Conservation (phyloP, 2,888 invertebrate genomes). For the Malacosoma neustria region DNA sequence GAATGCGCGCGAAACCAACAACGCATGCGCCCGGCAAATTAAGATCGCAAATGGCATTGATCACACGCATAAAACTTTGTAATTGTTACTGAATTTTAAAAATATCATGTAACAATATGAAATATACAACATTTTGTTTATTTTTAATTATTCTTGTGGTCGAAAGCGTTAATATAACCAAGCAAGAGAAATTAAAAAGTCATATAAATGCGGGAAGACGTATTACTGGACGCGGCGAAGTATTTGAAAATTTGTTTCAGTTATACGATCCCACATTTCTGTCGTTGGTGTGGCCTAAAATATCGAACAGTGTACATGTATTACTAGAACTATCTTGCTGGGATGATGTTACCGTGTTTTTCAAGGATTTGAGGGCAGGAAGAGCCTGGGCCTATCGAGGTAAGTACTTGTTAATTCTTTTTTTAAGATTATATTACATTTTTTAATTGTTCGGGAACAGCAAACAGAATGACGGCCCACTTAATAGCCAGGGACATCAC, state of each 20-base stretch:
- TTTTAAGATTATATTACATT: too few relatives aligned
- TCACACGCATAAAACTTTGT: conserved; percentile 6
- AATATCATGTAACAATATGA: conserved; percentile 25
- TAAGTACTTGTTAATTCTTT: conserved; percentile 47
- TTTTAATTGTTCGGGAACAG: too few relatives aligned
- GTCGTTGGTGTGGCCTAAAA: conserved; percentile 60
- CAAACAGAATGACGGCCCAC: too few relatives aligned
- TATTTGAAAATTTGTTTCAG: conserved; percentile 53
- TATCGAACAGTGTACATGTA: conserved; percentile 50
- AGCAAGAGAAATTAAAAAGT: conserved; percentile 27
- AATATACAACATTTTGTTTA: conserved; percentile 20
- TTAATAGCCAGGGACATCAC: too few relatives aligned
- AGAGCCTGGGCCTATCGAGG: conserved; percentile 68
- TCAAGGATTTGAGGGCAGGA: conserved; percentile 53
- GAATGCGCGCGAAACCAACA: not conserved
- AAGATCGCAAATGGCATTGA: conserved; percentile 5
- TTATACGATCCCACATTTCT: conserved; percentile 60
- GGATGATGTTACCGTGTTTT: conserved; percentile 53
- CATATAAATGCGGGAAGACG: conserved; percentile 21
- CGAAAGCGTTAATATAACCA: not conserved
- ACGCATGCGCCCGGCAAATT: not conserved
- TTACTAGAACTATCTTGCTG: conserved; percentile 52
- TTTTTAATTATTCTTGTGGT: conserved; percentile 16
- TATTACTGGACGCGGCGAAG: conserved; percentile 29
- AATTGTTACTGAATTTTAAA: too few relatives aligned